phyloP scores from a whole-genome alignment of 1,140 invertebrate species.

The Camponotus floridanus region DNA sequence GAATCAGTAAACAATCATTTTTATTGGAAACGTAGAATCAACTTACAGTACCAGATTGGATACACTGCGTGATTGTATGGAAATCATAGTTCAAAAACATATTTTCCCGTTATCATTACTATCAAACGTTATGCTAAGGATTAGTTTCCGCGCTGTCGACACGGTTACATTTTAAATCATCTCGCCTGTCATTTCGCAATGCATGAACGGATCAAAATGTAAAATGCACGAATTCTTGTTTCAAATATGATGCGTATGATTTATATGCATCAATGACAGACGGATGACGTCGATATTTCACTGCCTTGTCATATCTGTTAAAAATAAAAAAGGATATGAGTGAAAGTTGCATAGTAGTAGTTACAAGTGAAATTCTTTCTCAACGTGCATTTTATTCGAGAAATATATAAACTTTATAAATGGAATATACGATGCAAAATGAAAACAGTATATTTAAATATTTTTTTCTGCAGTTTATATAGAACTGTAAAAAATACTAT shows the following conservation, averaged over 20 bases:
- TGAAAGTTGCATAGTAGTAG: too few relatives aligned
- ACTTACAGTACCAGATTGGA: conserved; percentile 33
- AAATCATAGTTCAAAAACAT: neutral
- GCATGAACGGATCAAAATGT: neutral
- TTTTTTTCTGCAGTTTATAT: neutral
- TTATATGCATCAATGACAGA: neutral
- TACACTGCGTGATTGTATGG: conserved; percentile 42
- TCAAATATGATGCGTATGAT: conserved; percentile 38
- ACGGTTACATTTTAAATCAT: conserved; percentile 43
- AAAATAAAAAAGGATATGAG: neutral
- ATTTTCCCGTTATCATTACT: conserved; percentile 39
- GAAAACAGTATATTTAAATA: neutral
- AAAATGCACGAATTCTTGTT: neutral
- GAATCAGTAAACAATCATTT: conserved; percentile 66
- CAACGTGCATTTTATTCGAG: neutral
- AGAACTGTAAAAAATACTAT: neutral
- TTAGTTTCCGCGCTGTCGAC: conserved; percentile 61
- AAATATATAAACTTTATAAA: neutral
- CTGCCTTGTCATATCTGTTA: neutral
- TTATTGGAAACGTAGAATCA: conserved; percentile 60
- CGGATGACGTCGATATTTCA: neutral
- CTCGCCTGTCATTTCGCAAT: conserved; percentile 17
- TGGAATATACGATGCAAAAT: neutral
- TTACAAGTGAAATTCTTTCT: neutral
- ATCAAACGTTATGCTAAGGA: conserved; percentile 63